Evolutionary conservation across 2,113 vertebrate genomes (phyloP).

Genomic region (Talpa occidentalis): DNA sequence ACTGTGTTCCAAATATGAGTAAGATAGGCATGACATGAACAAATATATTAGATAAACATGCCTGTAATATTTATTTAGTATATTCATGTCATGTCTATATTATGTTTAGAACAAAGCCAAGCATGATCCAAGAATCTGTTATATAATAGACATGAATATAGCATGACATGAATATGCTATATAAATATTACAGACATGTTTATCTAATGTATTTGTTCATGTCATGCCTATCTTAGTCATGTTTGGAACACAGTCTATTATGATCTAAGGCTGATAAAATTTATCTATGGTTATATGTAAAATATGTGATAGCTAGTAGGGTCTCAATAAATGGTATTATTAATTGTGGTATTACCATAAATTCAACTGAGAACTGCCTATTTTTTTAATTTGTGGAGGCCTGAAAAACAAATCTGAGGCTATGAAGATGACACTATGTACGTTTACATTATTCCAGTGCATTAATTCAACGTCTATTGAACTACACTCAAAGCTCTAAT

Average conservation of each 20-base stretch:
- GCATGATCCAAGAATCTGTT: too few species aligned
- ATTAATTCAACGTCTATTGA: constrained; percentile 59
- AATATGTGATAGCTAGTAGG: not conserved
- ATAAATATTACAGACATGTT: not conserved
- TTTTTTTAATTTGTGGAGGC: not conserved
- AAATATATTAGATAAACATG: too few species aligned
- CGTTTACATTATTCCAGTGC: constrained; percentile 23
- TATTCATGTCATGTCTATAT: not conserved
- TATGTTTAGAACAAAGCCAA: too few species aligned
- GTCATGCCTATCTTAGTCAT: too few species aligned
- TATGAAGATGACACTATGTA: not conserved
- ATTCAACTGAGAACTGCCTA: not conserved
- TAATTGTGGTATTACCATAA: not conserved
- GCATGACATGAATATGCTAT: not conserved
- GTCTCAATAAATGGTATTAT: not conserved
- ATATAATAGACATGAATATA: too few species aligned
- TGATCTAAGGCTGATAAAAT: not conserved
- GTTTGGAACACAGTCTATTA: not conserved
- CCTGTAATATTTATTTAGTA: not conserved
- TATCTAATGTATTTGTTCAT: too few species aligned
- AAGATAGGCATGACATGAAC: too few species aligned
- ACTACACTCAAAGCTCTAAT: not conserved
- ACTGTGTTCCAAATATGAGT: not conserved
- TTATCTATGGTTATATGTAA: not conserved
- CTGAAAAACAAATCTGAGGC: not conserved